A percentile compares a stretch with the other conserved stretches of the same genome.
Evolutionary conservation across 2,113 vertebrate genomes (phyloP).

Genomic region (Montifringilla adamsi): DNA sequence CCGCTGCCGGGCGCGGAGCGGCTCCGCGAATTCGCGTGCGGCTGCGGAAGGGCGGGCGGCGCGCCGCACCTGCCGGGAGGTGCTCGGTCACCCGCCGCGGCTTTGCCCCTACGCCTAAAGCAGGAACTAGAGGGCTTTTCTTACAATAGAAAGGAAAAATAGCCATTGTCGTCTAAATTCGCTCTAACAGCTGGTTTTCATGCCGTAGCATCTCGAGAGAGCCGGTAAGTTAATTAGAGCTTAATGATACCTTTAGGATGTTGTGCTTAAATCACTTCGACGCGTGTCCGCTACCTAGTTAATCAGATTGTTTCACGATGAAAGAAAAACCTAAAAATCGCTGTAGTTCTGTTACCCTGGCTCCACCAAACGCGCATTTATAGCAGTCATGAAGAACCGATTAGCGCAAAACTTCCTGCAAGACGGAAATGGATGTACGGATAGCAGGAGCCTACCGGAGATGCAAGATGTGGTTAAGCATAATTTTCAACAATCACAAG

Average conservation of each 20-base stretch:
- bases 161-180: neutral
- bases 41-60: neutral
- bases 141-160: neutral
- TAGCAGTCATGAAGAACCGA: neutral
- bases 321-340: neutral
- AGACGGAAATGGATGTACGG: neutral
- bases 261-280: neutral
- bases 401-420: constrained; percentile 9
- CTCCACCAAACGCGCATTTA: neutral
- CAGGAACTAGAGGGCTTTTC: neutral
- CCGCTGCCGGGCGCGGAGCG: neutral
- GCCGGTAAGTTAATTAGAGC: neutral
- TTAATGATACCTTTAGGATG: neutral
- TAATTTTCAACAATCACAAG: neutral
- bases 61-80: neutral
- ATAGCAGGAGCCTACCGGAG: neutral
- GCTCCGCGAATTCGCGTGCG: neutral
- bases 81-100: neutral
- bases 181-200: neutral
- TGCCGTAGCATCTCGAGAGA: neutral
- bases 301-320: neutral
- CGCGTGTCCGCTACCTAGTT: neutral
- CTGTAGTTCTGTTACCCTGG: neutral
- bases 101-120: neutral
- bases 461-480: neutral